A percentile compares a stretch with the other conserved stretches of the same genome.
phyloP scores from a whole-genome alignment of 2,888 invertebrate genomes.

The Zygogramma bicolorata region DNA sequence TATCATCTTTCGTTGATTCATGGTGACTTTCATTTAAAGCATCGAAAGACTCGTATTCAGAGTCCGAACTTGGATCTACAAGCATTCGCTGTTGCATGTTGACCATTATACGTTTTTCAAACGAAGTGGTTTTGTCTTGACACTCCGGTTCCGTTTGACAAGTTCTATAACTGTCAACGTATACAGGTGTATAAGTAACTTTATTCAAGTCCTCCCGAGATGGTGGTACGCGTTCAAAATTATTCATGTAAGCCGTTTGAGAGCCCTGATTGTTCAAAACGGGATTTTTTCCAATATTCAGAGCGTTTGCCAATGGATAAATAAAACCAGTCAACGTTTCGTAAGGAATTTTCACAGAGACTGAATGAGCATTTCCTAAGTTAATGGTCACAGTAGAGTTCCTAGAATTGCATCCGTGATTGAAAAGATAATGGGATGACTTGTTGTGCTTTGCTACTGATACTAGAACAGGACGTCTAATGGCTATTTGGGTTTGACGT shows the following conservation, averaged over 20 bases:
- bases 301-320: conserved; percentile 60
- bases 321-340: conserved; percentile 61
- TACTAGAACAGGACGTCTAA: conserved; percentile 57
- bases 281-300: conserved; percentile 52
- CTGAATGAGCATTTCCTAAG: conserved; percentile 54
- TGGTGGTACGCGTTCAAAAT: conserved; percentile 36
- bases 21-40: conserved; percentile 2
- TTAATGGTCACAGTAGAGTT: conserved; percentile 56
- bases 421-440: conserved; percentile 45
- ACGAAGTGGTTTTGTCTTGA: conserved; percentile 26
- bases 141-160: conserved; percentile 32
- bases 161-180: conserved; percentile 41
- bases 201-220: conserved; percentile 26
- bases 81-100: conserved; percentile 50
- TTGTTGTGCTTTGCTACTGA: conserved; percentile 44
- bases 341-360: conserved; percentile 59
- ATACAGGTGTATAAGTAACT: conserved; percentile 49
- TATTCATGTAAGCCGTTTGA: conserved; percentile 58
- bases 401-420: conserved; percentile 16
- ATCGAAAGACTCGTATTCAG: conserved; percentile 23
- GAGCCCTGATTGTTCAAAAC: conserved; percentile 49
- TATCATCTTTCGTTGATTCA: conserved; percentile 24
- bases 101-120: conserved; percentile 49
- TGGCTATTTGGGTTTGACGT: conserved; percentile 54
- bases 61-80: conserved; percentile 28